These are phyloP conservation scores for Oscheius myriophilus DNA, from an alignment of 2,888 invertebrate species.

Conservation along the genomic window DNA sequence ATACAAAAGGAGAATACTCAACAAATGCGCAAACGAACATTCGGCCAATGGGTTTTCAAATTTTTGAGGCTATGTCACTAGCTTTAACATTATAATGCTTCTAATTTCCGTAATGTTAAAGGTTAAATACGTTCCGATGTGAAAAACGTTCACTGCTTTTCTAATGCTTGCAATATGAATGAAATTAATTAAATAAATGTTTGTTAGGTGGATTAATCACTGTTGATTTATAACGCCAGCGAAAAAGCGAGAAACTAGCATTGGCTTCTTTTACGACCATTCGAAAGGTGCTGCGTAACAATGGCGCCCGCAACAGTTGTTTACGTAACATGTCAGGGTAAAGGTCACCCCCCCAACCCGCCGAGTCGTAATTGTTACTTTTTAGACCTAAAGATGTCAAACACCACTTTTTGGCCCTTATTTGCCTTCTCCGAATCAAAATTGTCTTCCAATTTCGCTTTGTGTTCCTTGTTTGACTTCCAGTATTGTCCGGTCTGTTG, in stretches of 20 bases:
- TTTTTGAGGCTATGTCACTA: too few relatives aligned
- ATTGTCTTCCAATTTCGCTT: constrained; percentile 1
- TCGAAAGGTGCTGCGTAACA: neutral
- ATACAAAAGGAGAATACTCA: too few relatives aligned
- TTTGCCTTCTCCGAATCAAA: constrained; percentile 18
- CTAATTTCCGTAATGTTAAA: too few relatives aligned
- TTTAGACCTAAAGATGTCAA: neutral
- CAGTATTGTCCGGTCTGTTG: constrained; percentile 21
- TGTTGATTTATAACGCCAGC: too few relatives aligned
- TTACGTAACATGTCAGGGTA: constrained; percentile 21
- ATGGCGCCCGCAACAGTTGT: constrained; percentile 4
- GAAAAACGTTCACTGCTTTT: too few relatives aligned
- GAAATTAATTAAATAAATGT: too few relatives aligned
- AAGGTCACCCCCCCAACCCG: constrained; percentile 13
- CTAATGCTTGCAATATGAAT: too few relatives aligned
- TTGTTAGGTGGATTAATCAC: too few relatives aligned
- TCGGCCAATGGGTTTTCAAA: too few relatives aligned
- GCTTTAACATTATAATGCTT: too few relatives aligned
- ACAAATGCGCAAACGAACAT: too few relatives aligned
- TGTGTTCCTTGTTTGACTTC: constrained; percentile 18
- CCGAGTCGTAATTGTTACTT: neutral
- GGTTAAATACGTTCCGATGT: too few relatives aligned
- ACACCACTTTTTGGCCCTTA: neutral
- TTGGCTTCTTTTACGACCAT: neutral
- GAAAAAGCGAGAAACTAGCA: neutral